These are phyloP conservation scores for Oscheius myriophilus DNA, from an alignment of 2,888 invertebrate genomes.

Conservation along the genomic window DNA sequence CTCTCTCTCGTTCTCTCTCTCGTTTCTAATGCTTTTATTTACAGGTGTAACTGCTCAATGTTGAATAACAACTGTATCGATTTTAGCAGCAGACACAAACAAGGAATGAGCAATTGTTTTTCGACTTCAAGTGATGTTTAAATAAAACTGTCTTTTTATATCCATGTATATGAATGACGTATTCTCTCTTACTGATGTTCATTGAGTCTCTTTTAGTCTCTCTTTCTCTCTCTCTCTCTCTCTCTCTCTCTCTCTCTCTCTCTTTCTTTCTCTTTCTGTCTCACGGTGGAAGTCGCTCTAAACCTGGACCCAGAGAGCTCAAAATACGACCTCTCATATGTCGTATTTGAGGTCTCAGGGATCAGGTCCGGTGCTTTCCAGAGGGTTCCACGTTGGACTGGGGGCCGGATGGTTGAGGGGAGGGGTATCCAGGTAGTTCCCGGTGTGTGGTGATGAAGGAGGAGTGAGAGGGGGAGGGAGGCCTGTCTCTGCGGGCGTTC, in stretches of 20 bases:
- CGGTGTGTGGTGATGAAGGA: neutral
- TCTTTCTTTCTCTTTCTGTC: neutral
- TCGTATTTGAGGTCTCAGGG: constrained; percentile 57
- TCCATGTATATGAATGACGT: no score
- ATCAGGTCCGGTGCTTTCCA: constrained; percentile 32
- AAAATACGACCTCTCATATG: constrained; percentile 20
- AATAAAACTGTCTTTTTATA: neutral
- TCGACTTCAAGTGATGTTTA: neutral
- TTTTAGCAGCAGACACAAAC: no score
- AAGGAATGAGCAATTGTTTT: neutral
- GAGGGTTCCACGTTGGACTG: neutral
- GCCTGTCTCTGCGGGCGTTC: neutral
- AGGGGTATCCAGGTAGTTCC: neutral
- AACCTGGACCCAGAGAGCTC: constrained; percentile 31
- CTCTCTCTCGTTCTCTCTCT: constrained; percentile 21
- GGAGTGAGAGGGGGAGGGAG: no score
- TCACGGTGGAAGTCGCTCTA: neutral
- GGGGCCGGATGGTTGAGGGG: neutral
- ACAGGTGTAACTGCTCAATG: neutral
- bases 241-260: constrained; percentile 10
- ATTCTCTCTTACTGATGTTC: no score
- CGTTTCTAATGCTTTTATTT: neutral
- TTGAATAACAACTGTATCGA: no score
- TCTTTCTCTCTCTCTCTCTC: constrained; percentile 11
- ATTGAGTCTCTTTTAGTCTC: neutral